A percentile compares a stretch with the other conserved stretches of the same genome.
phyloP scores from a whole-genome alignment of 2,113 vertebrate species.

The Electrona antarctica region DNA sequence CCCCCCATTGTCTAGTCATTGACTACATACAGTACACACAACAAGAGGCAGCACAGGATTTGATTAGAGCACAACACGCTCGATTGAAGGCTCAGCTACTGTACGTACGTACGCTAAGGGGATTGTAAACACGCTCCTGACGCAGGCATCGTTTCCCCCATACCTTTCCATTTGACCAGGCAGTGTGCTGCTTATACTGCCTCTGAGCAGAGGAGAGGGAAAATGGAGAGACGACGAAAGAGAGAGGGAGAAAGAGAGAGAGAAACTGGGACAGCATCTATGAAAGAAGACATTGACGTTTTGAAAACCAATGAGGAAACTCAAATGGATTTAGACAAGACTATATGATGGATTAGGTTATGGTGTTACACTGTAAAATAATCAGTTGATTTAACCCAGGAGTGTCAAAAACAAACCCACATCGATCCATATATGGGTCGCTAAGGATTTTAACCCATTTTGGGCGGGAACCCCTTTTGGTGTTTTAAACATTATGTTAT shows the following conservation, averaged over 20 bases:
- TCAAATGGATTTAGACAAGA: too few relatives aligned
- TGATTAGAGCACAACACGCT: conserved; percentile 58
- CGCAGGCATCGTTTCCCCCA: conserved; percentile 67
- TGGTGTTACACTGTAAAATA: too few relatives aligned
- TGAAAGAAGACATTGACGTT: background rate
- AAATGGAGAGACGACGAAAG: background rate
- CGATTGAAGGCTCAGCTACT: conserved; percentile 41
- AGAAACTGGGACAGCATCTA: background rate
- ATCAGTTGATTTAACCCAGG: too few relatives aligned
- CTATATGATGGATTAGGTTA: too few relatives aligned
- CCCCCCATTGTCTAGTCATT: background rate
- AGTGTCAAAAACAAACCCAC: too few relatives aligned
- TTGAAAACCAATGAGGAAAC: too few relatives aligned
- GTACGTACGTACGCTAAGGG: conserved; percentile 31
- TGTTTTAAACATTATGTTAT: too few relatives aligned
- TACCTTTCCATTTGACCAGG: conserved; percentile 56
- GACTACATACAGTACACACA: background rate
- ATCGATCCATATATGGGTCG: too few relatives aligned
- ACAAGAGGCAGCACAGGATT: conserved; percentile 31
- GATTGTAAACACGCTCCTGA: conserved; percentile 63
- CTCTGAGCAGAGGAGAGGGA: conserved; percentile 5
- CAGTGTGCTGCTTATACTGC: conserved; percentile 38
- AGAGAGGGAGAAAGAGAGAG: conserved; percentile 6
- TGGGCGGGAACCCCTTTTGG: too few relatives aligned
- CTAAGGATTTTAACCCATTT: too few relatives aligned